These are phyloP conservation scores for Mus minutoides DNA, from an alignment of 2,797 vertebrate genomes.

Conservation along the genomic window DNA sequence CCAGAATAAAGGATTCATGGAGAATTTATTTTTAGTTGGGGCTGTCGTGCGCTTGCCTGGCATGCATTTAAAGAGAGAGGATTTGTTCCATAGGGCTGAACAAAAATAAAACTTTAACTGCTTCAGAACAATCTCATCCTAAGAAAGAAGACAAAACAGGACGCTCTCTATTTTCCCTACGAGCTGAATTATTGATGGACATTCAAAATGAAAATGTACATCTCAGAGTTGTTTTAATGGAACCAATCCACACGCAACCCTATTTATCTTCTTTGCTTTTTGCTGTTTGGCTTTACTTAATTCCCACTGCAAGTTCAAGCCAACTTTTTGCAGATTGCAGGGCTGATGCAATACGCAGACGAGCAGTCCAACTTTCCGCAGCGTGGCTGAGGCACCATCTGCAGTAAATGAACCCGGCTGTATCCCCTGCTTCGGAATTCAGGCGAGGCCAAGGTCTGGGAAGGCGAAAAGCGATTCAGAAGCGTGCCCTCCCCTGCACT, in stretches of 20 bases:
- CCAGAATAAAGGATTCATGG: background rate
- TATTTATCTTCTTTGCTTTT: background rate
- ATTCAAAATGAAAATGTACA: background rate
- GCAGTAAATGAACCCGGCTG: slow-evolving; percentile 51
- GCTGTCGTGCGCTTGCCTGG: background rate
- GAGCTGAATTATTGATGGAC: background rate
- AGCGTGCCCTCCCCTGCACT: slow-evolving; percentile 10
- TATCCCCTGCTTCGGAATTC: slow-evolving; percentile 11
- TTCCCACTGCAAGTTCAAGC: slow-evolving; percentile 22
- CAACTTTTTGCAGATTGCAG: background rate
- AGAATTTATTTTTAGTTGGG: background rate
- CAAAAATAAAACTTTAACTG: background rate
- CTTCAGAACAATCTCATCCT: background rate
- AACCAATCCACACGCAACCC: background rate
- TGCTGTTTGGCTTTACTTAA: background rate
- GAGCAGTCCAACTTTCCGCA: background rate
- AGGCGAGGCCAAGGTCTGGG: background rate
- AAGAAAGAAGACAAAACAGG: background rate
- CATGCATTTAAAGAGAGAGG: background rate
- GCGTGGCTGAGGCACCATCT: slow-evolving; percentile 47
- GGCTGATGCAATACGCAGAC: background rate
- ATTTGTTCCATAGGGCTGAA: background rate
- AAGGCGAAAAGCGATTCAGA: slow-evolving; percentile 15
- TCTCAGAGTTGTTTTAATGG: background rate
- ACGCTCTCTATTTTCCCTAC: background rate